phyloP scores from a whole-genome alignment of 1,140 invertebrate species.

The Megathymus violae region DNA sequence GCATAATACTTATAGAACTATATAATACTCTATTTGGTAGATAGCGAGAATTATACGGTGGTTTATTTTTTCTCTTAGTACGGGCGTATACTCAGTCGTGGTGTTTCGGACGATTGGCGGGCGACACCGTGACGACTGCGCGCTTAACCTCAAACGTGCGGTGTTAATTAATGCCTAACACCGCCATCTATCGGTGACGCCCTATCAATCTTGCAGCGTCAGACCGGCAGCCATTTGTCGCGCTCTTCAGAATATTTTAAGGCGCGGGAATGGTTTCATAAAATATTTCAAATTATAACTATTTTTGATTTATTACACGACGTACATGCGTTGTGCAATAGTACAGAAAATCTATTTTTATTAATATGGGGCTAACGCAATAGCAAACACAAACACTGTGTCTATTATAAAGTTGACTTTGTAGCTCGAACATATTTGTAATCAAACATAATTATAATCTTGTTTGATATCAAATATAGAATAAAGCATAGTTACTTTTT shows the following conservation, averaged over 20 bases:
- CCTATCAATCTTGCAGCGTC: conserved; percentile 64
- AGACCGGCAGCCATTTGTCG: conserved; percentile 54
- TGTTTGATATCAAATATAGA: too few relatives aligned
- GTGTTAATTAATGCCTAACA: conserved; percentile 69
- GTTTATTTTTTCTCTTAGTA: conserved; percentile 40
- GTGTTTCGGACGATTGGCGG: conserved; percentile 60
- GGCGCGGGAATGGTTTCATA: conserved; percentile 12
- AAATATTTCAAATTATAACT: background rate
- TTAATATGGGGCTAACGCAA: too few relatives aligned
- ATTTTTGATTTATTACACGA: background rate
- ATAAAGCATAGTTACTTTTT: too few relatives aligned
- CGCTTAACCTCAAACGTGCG: conserved; percentile 56
- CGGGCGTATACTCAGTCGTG: conserved; percentile 30
- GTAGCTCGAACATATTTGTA: too few relatives aligned
- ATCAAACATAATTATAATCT: too few relatives aligned
- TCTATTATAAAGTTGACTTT: too few relatives aligned
- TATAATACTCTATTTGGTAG: conserved; percentile 6
- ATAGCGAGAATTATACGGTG: background rate
- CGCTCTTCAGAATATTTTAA: conserved; percentile 40
- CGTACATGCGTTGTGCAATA: background rate
- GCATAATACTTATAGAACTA: too few relatives aligned
- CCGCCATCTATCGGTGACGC: conserved; percentile 69
- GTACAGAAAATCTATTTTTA: too few relatives aligned
- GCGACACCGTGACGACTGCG: conserved; percentile 58
- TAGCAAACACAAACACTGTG: too few relatives aligned